A percentile compares a stretch with the other conserved stretches of the same genome.
Evolutionary conservation across 2,113 vertebrate species (phyloP).

Genomic region (pig (Sus scrofa)): T2T-Sscrofa CM000812.6:155149001-155149500

Average conservation of each 20-base stretch:
- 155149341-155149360: too few species aligned
- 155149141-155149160: not conserved
- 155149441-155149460: not conserved
- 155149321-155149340: too few species aligned
- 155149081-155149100: rapidly evolving
- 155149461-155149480: not conserved
- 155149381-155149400: too few species aligned
- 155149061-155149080: not conserved
- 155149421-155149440: too few species aligned
- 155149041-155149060: not conserved
- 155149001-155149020: rapidly evolving
- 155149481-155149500: not conserved
- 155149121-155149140: not conserved
- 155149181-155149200: not conserved
- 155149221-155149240: too few species aligned
- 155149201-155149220: too few species aligned
- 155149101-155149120: not conserved
- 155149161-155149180: not conserved
- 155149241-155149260: too few species aligned
- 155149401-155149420: too few species aligned
- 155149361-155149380: too few species aligned
- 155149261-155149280: too few species aligned
- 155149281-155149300: too few species aligned
- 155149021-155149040: not conserved
- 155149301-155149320: too few species aligned